phyloP scores from a whole-genome alignment of 2,797 vertebrate genomes.

The Perodicticus potto region DNA sequence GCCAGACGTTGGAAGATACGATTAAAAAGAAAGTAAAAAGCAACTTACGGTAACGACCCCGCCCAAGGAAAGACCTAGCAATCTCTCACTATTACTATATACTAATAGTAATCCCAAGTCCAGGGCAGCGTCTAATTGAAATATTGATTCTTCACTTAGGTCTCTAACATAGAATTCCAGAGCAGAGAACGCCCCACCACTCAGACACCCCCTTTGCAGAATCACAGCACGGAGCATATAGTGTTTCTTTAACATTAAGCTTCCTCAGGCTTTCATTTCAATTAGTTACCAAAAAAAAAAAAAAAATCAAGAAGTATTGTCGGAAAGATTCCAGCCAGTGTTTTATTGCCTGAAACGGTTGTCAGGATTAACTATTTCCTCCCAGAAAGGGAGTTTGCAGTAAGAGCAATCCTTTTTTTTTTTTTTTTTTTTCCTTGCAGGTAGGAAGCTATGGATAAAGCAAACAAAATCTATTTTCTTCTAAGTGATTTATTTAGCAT shows the following conservation, averaged over 20 bases:
- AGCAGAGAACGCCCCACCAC: conserved; percentile 77
- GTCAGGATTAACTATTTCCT: conserved; percentile 81
- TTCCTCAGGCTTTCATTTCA: conserved; percentile 76
- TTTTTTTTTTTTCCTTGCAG: conserved; percentile 36
- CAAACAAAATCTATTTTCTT: conserved; percentile 57
- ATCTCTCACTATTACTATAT: conserved; percentile 84
- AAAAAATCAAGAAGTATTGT: conserved; percentile 78
- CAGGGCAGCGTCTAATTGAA: conserved; percentile 88
- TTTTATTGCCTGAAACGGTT: conserved; percentile 78
- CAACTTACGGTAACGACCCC: conserved; percentile 60
- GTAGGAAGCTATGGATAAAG: conserved; percentile 14
- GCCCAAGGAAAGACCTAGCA: conserved; percentile 78
- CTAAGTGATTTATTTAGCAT: conserved; percentile 58
- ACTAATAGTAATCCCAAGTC: conserved; percentile 83
- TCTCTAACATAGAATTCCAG: conserved; percentile 88
- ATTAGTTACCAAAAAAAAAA: conserved; percentile 82
- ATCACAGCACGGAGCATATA: conserved; percentile 68
- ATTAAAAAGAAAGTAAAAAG: conserved; percentile 75
- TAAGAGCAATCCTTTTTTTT: conserved; percentile 57
- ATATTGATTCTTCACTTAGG: conserved; percentile 87
- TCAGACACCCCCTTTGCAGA: conserved; percentile 43
- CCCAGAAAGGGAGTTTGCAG: conserved; percentile 52
- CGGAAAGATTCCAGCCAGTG: conserved; percentile 75
- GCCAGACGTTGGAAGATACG: conserved; percentile 21
- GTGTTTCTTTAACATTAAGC: conserved; percentile 77